phyloP scores from a whole-genome alignment of 2,888 invertebrate species.

The Caenorhabditis japonica region DNA sequence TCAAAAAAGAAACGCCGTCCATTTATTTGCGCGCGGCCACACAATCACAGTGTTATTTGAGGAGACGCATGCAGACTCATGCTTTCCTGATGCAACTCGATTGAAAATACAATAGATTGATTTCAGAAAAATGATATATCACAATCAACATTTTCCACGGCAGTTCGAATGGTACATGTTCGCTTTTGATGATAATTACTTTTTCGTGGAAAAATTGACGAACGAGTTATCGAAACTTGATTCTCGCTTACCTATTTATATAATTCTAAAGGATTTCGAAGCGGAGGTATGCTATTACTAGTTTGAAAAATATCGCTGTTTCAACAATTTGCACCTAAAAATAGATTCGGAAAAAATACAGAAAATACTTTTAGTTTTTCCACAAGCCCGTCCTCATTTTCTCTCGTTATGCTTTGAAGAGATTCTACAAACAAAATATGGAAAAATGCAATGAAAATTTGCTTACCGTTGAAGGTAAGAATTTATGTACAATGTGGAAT shows the following conservation, averaged over 20 bases:
- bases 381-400: slow-evolving; percentile 33
- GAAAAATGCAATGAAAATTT: slow-evolving; percentile 19
- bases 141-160: slow-evolving; percentile 33
- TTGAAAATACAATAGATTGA: not conserved
- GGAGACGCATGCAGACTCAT: no score
- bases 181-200: slow-evolving; percentile 42
- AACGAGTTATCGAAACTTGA: slow-evolving; percentile 35
- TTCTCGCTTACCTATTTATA: slow-evolving; percentile 30
- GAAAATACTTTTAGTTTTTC: slow-evolving; percentile 16
- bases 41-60: no score
- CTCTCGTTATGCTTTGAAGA: slow-evolving; percentile 36
- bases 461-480: slow-evolving; percentile 18
- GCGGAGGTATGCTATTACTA: not conserved
- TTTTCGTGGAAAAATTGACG: slow-evolving; percentile 38
- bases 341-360: not conserved
- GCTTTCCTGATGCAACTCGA: no score
- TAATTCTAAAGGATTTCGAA: slow-evolving; percentile 18
- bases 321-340: no score
- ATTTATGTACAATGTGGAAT: not conserved
- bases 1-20: no score
- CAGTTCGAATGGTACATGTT: slow-evolving; percentile 46
- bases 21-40: no score
- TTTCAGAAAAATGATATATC: slow-evolving; percentile 40
- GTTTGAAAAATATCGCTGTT: no score
- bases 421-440: slow-evolving; percentile 22